Conservation (phyloP, 2,797 vertebrate species). For the Miichthys miiuy region DNA sequence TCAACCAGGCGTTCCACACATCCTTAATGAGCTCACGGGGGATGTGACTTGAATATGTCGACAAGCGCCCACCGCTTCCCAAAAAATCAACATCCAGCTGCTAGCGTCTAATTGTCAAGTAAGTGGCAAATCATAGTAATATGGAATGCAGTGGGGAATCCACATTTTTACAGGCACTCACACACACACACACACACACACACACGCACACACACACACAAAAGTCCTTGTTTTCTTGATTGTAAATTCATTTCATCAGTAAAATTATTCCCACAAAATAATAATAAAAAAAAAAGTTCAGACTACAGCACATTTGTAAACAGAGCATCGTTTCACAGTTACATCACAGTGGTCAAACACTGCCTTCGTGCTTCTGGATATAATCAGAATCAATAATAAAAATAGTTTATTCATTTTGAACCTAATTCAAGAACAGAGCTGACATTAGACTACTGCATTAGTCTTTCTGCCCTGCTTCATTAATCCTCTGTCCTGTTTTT, state of each 20-base stretch:
- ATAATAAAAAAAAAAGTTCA: neutral
- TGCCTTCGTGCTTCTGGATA: neutral
- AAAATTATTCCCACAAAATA: neutral
- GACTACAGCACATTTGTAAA: neutral
- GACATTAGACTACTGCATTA: slow-evolving; percentile 32
- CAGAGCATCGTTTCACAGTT: neutral
- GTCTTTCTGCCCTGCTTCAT: slow-evolving; percentile 53
- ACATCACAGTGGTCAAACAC: neutral
- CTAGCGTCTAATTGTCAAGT: slow-evolving; percentile 78
- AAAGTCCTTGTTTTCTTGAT: slow-evolving; percentile 16
- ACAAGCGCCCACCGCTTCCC: slow-evolving; percentile 56
- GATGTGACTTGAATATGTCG: slow-evolving; percentile 63
- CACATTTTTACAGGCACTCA: slow-evolving; percentile 36
- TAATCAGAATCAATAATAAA: slow-evolving; percentile 7
- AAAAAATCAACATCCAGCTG: slow-evolving; percentile 80
- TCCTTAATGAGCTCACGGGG: slow-evolving; percentile 76
- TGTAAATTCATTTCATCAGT: neutral
- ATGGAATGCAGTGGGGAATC: slow-evolving; percentile 64
- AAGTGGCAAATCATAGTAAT: slow-evolving; percentile 75
- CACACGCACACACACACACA: slow-evolving; percentile 1
- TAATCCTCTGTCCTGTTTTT: slow-evolving; percentile 41
- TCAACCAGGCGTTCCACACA: slow-evolving; percentile 65
- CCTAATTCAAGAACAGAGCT: slow-evolving; percentile 27
- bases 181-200: neutral
- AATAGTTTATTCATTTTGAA: slow-evolving; percentile 19